phyloP scores from a whole-genome alignment of 2,888 invertebrate species.

The Nomada lathburiana region DNA sequence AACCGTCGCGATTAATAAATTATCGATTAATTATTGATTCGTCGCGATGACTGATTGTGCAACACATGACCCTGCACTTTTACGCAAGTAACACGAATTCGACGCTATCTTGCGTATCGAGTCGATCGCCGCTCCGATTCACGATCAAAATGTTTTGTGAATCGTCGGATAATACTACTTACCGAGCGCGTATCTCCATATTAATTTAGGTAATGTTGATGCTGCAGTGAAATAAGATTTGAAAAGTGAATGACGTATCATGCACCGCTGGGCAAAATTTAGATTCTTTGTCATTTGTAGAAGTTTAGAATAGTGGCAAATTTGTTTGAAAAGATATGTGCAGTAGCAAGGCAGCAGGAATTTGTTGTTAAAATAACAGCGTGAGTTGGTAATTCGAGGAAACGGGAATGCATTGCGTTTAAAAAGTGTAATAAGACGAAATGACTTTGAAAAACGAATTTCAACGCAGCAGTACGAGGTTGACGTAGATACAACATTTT shows the following conservation, averaged over 20 bases:
- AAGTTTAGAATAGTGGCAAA: too few species aligned
- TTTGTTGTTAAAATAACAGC: too few species aligned
- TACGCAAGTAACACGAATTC: slow-evolving; percentile 34
- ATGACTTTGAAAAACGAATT: too few species aligned
- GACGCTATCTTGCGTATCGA: slow-evolving; percentile 9
- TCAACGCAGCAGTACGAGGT: neutral
- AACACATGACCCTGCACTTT: slow-evolving; percentile 49
- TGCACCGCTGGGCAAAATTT: too few species aligned
- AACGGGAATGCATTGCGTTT: too few species aligned
- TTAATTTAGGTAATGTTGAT: neutral
- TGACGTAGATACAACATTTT: neutral
- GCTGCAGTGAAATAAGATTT: neutral
- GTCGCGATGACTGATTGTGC: slow-evolving; percentile 43
- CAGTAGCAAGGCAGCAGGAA: too few species aligned
- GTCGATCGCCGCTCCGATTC: neutral
- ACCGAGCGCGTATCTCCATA: neutral
- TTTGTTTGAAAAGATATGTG: too few species aligned
- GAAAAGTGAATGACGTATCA: neutral
- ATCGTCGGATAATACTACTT: neutral
- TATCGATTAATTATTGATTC: slow-evolving; percentile 65
- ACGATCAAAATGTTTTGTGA: neutral
- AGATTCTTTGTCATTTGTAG: too few species aligned
- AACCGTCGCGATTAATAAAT: slow-evolving; percentile 52
- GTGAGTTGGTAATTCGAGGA: too few species aligned
- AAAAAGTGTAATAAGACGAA: too few species aligned